These are phyloP conservation scores for Drosophila funebris DNA, from an alignment of 1,140 invertebrate species.

Conservation along the genomic window DNA sequence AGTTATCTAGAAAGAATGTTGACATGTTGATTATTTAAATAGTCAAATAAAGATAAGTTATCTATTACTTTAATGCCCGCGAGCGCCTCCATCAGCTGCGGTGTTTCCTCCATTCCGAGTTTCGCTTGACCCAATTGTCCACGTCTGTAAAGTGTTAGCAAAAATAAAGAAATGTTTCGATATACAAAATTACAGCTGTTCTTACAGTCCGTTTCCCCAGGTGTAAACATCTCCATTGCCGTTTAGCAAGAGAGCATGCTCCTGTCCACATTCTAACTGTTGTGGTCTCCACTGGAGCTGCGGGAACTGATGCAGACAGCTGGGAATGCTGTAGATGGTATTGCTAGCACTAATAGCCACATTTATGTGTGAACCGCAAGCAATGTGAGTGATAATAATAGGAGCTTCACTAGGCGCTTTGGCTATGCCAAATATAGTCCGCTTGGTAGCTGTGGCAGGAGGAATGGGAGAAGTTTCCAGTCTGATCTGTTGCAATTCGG, in stretches of 20 bases:
- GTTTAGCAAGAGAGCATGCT: conserved; percentile 90
- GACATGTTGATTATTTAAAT: background rate
- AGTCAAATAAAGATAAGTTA: conserved; percentile 26
- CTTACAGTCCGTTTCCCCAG: conserved; percentile 92
- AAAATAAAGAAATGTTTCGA: background rate
- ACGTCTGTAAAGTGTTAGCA: conserved; percentile 85
- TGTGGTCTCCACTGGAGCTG: conserved; percentile 84
- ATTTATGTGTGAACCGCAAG: conserved; percentile 83
- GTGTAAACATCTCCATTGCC: conserved; percentile 89
- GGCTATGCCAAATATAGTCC: conserved; percentile 55
- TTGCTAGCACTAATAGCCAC: conserved; percentile 85
- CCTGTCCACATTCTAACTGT: conserved; percentile 90
- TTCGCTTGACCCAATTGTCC: conserved; percentile 93
- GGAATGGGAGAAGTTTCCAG: conserved; percentile 41
- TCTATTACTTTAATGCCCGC: conserved; percentile 87
- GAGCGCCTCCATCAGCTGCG: conserved; percentile 88
- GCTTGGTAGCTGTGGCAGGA: conserved; percentile 42
- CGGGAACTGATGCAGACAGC: conserved; percentile 85
- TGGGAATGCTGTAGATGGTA: conserved; percentile 86
- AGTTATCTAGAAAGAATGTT: conserved; percentile 81
- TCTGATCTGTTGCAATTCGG: conserved; percentile 37
- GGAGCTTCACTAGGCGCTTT: conserved; percentile 17
- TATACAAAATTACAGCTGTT: conserved; percentile 12
- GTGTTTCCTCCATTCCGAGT: conserved; percentile 86
- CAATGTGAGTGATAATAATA: conserved; percentile 78